Conservation (phyloP, 1,140 invertebrate species). For the Scaptomyza graminum region DNA sequence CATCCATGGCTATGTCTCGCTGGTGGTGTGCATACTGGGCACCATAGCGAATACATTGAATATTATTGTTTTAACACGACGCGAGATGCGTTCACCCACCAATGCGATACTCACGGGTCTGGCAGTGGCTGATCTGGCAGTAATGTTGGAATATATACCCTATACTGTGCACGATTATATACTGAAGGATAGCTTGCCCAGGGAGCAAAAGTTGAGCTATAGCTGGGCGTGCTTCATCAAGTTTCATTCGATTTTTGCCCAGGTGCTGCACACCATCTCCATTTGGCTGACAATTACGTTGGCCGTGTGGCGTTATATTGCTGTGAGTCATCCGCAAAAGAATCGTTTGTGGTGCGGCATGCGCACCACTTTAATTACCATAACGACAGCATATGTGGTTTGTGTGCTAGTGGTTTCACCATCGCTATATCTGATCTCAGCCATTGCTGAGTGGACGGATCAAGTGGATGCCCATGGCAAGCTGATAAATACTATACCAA, state of each 20-base stretch:
- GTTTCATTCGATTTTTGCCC: slow-evolving; percentile 92
- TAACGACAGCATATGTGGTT: slow-evolving; percentile 91
- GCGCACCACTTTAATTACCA: slow-evolving; percentile 88
- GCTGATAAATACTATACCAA: slow-evolving; percentile 69
- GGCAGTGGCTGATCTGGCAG: slow-evolving; percentile 94
- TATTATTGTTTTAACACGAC: slow-evolving; percentile 94
- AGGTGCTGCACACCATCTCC: slow-evolving; percentile 95
- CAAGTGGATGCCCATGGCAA: slow-evolving; percentile 84
- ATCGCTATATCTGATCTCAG: slow-evolving; percentile 91
- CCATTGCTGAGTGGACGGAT: slow-evolving; percentile 84
- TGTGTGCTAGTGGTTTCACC: slow-evolving; percentile 92
- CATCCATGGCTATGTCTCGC: slow-evolving; percentile 74
- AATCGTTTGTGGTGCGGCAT: slow-evolving; percentile 91
- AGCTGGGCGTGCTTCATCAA: slow-evolving; percentile 91
- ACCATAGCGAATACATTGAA: slow-evolving; percentile 96
- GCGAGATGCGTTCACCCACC: slow-evolving; percentile 93
- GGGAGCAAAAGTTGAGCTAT: slow-evolving; percentile 86
- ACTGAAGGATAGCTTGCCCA: slow-evolving; percentile 71
- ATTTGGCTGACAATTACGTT: slow-evolving; percentile 95
- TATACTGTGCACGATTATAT: slow-evolving; percentile 92
- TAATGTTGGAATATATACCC: slow-evolving; percentile 97
- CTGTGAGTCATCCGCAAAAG: slow-evolving; percentile 91
- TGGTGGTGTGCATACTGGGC: slow-evolving; percentile 94
- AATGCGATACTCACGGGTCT: slow-evolving; percentile 94
- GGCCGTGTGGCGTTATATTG: slow-evolving; percentile 96